Percentiles rank a stretch among this genome's conserved stretches.
Evolutionary conservation across 2,888 invertebrate genomes (phyloP).

Genomic region (Rhimphoctona megacephalus): DNA sequence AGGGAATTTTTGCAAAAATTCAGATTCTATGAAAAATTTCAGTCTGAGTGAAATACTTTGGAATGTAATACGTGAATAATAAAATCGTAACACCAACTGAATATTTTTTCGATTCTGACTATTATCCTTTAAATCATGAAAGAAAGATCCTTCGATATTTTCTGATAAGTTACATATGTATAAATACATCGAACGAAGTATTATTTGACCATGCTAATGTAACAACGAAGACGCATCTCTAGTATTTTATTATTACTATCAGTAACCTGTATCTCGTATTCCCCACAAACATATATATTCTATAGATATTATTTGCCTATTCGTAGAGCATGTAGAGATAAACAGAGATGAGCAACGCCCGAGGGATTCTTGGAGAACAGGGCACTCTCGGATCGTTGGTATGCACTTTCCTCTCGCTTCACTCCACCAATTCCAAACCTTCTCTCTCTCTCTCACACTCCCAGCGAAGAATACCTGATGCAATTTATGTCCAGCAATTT

Average conservation of each 20-base stretch:
- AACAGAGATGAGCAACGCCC: constrained; percentile 39
- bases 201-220: constrained; percentile 23
- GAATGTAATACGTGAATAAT: too few species aligned
- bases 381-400: constrained; percentile 45
- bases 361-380: constrained; percentile 45
- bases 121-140: background rate
- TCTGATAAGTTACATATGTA: background rate
- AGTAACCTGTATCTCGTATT: constrained; percentile 25
- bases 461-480: constrained; percentile 43
- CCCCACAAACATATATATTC: background rate
- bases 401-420: constrained; percentile 50
- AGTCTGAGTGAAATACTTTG: too few species aligned
- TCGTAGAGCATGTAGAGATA: background rate
- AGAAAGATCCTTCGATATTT: background rate
- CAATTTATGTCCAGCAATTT: constrained; percentile 64
- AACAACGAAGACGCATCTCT: constrained; percentile 22
- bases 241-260: constrained; percentile 42
- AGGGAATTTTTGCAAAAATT: background rate
- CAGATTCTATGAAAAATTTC: too few species aligned
- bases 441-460: constrained; percentile 22
- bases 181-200: constrained; percentile 9
- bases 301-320: constrained; percentile 20
- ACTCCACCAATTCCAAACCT: background rate
- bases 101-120: background rate
- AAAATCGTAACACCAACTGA: background rate